Conservation (phyloP, 2,888 invertebrate genomes). For the Pheosia gnoma region DNA sequence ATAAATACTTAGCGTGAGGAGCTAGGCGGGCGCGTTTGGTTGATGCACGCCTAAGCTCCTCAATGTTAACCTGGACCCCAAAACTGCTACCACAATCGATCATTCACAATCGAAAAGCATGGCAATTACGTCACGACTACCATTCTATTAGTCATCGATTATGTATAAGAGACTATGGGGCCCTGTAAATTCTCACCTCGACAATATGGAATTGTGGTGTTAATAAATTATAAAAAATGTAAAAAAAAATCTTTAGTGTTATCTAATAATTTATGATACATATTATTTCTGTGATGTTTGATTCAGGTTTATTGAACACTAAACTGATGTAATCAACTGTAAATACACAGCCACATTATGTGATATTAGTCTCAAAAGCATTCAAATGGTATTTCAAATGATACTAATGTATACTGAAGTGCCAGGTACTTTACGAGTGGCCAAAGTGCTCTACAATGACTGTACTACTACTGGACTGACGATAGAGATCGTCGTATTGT, state of each 20-base stretch:
- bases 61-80: constrained; percentile 20
- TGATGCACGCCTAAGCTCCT: constrained; percentile 1
- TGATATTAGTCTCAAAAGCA: constrained; percentile 50
- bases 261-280: constrained; percentile 50
- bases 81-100: too few relatives aligned
- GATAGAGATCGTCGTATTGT: too few relatives aligned
- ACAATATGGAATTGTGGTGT: constrained; percentile 75
- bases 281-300: constrained; percentile 45
- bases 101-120: too few relatives aligned
- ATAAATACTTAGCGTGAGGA: constrained; percentile 26
- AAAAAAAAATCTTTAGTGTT: constrained; percentile 60
- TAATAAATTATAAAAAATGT: constrained; percentile 64
- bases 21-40: constrained; percentile 5
- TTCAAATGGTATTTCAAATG: constrained; percentile 40
- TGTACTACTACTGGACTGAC: too few relatives aligned
- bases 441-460: constrained; percentile 17
- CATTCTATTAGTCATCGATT: too few relatives aligned
- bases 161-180: too few relatives aligned
- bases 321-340: constrained; percentile 45
- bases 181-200: constrained; percentile 52
- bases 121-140: too few relatives aligned
- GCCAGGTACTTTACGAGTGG: constrained; percentile 42
- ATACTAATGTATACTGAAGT: constrained; percentile 42
- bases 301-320: constrained; percentile 16
- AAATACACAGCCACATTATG: constrained; percentile 66